Evolutionary conservation across 2,797 vertebrate species (phyloP).

Genomic region (Adelosebastes latens): DNA sequence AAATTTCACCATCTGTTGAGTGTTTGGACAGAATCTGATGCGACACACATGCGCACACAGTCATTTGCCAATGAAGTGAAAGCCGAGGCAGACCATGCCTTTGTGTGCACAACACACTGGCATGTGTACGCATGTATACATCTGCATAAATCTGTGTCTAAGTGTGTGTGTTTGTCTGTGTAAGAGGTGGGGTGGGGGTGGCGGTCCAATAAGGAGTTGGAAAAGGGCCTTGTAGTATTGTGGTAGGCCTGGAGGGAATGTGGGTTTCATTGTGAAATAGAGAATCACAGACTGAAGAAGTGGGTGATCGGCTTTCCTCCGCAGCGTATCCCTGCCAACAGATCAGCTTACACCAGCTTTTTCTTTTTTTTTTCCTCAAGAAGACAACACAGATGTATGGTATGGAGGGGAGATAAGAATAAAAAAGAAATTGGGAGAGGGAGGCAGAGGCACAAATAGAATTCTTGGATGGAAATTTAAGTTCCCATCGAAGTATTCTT

Average conservation of each 20-base stretch:
- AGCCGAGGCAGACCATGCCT: not conserved
- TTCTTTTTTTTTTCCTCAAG: constrained; percentile 11
- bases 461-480: constrained; percentile 8
- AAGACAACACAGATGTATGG: constrained; percentile 38
- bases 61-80: constrained; percentile 1
- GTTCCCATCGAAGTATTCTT: not conserved
- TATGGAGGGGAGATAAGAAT: not conserved
- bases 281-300: constrained; percentile 41
- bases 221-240: constrained; percentile 42
- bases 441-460: constrained; percentile 18
- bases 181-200: not conserved
- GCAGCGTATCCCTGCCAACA: constrained; percentile 38
- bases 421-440: not conserved
- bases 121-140: constrained; percentile 4
- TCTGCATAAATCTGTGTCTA: constrained; percentile 25
- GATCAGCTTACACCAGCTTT: constrained; percentile 50
- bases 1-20: constrained; percentile 74
- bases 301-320: constrained; percentile 44
- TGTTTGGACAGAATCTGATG: constrained; percentile 42
- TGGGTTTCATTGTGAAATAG: constrained; percentile 46
- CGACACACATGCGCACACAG: constrained; percentile 17
- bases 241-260: constrained; percentile 42
- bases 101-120: constrained; percentile 17
- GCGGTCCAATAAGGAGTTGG: constrained; percentile 29
- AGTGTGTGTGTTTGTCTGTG: not conserved